Evolutionary conservation across 2,797 vertebrate species (phyloP).

Genomic region (Enteromius trimaculatus): DNA sequence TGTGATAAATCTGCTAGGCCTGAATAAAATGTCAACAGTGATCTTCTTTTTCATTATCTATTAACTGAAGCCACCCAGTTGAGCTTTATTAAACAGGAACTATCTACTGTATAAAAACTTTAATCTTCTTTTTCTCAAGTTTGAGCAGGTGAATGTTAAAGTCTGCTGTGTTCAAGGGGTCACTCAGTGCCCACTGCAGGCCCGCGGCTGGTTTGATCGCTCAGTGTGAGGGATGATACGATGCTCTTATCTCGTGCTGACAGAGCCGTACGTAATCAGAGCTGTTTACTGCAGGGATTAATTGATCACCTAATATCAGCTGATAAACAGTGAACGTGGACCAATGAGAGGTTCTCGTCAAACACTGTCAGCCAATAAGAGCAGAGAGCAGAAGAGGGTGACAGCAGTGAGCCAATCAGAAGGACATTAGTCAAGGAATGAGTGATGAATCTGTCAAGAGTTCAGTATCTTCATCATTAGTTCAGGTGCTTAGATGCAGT

Average conservation of each 20-base stretch:
- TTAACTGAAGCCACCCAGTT: background rate
- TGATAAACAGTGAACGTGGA: conserved; percentile 59
- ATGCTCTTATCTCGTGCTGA: conserved; percentile 59
- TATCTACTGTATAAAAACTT: background rate
- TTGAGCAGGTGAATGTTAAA: conserved; percentile 32
- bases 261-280: conserved; percentile 63
- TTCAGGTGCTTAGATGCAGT: background rate
- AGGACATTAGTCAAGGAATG: conserved; percentile 48
- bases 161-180: conserved; percentile 32
- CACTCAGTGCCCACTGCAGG: conserved; percentile 49
- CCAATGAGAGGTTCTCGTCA: conserved; percentile 50
- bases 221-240: conserved; percentile 25
- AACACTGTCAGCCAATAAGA: conserved; percentile 46
- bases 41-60: background rate
- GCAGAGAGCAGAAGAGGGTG: conserved; percentile 1
- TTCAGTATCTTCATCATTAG: background rate
- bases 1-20: background rate
- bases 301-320: conserved; percentile 64
- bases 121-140: background rate
- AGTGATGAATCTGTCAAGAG: background rate
- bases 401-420: conserved; percentile 58
- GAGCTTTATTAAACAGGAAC: background rate
- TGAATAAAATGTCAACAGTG: background rate
- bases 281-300: conserved; percentile 63
- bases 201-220: conserved; percentile 56